Base-by-base conservation (phyloP, 1,140 invertebrate species). In the Drosophila sp. region DNA sequence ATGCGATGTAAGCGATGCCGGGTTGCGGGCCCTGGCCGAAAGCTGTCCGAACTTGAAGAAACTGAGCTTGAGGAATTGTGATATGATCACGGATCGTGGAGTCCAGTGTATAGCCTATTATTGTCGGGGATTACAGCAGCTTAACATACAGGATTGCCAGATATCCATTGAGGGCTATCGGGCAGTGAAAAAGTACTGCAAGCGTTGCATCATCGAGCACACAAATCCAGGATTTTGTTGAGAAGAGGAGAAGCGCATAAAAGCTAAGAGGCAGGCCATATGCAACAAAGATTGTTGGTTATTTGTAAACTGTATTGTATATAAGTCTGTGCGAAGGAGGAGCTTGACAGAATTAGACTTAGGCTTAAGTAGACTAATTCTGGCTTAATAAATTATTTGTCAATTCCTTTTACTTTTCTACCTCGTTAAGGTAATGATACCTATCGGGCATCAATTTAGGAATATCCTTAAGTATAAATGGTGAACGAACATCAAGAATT, bases 61-160 rank as follows among this genome's bases (percentile, higher is more conserved):
- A 90, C 93, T 98, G 7, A 97, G 97, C 72, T 93, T 98, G 11
- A 95, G 97, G 78, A 97, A 96, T 83, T 98, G 97, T 92, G 97
- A 98, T 91, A 94, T 97, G 72, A 95, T 98, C 4, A 97, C 96
- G 0, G 97, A 98, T 85, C 94, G 95, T 47, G 97, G 97, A 0
- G 94, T 98, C 0, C 96, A 97, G 90, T 95, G 95, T 55, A 94
- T 98, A 1, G 97, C 97, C 1, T 96, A 96, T 90, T 97, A 97
- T 79, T 97, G 97, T 77, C 94, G 96, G 23, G 96, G 97, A 0
- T 92, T 98, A 2, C 96, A 97, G 61, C 97, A 98, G 84, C 93
- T 98, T 0, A 98, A 98, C 90, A 98, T 98, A 63, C 97, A 98
- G 86, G 97, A 98, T 92, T 98, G 97, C 77, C 95, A 96, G 74